Percentiles rank a stretch among this genome's conserved stretches.
Evolutionary conservation across 2,797 vertebrate species (phyloP).

Genomic region (Mus caroli): DNA sequence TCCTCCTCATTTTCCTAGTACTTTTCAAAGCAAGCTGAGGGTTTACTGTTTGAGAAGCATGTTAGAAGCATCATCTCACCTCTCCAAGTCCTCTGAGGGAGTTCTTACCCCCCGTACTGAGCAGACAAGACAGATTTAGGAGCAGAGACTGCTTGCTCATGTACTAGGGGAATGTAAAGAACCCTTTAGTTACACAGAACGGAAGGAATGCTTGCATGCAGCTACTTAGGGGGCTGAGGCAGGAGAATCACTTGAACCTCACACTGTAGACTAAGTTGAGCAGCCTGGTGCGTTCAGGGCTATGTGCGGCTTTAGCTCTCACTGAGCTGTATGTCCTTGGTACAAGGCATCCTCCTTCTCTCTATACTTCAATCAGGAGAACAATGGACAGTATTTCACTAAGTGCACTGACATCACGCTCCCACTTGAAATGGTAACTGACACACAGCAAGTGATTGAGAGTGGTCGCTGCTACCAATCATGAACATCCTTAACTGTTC

Average conservation of each 20-base stretch:
- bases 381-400: background rate
- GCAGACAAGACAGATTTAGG: background rate
- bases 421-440: slow-evolving; percentile 3
- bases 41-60: background rate
- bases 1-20: background rate
- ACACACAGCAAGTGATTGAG: background rate
- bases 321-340: background rate
- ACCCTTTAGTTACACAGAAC: background rate
- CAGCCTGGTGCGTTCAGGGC: background rate
- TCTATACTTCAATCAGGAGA: background rate
- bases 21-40: background rate
- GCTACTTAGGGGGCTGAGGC: background rate
- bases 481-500: slow-evolving; percentile 15
- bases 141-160: background rate
- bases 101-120: background rate
- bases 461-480: background rate
- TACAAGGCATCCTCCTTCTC: background rate
- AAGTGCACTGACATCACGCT: background rate
- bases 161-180: background rate
- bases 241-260: background rate
- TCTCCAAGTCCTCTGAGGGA: background rate
- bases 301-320: background rate
- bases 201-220: background rate
- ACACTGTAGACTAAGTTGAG: too few species aligned
- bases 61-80: background rate